phyloP scores from a whole-genome alignment of 2,797 vertebrate species.

The Hydrophis major region DNA sequence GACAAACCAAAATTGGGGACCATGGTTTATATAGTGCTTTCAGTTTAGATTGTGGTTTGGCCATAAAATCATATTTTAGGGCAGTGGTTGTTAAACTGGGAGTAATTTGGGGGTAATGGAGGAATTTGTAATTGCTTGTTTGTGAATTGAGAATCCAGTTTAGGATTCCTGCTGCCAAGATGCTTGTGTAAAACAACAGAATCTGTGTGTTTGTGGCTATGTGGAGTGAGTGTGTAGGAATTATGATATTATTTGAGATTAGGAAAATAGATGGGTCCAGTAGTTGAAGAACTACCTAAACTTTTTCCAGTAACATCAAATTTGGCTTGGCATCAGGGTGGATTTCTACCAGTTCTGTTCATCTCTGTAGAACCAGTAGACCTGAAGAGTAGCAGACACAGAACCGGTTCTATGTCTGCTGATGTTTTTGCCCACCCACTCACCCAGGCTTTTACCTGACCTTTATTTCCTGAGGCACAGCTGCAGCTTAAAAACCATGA shows the following conservation, averaged over 20 bases:
- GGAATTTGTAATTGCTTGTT: background rate
- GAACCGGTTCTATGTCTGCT: too few species aligned
- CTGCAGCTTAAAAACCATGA: too few species aligned
- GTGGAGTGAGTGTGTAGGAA: background rate
- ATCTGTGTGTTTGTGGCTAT: background rate
- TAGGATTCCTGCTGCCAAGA: background rate
- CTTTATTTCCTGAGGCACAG: too few species aligned
- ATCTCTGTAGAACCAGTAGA: too few species aligned
- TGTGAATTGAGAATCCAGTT: background rate
- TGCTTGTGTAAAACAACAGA: background rate
- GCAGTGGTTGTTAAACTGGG: background rate
- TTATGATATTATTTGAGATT: background rate
- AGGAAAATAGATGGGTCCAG: background rate
- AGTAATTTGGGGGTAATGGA: background rate
- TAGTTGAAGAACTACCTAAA: background rate
- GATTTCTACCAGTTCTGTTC: too few species aligned
- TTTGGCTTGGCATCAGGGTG: background rate
- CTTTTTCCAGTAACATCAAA: background rate
- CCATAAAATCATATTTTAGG: background rate
- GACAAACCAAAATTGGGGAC: background rate
- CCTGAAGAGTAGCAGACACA: too few species aligned
- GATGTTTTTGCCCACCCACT: too few species aligned
- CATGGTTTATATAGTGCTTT: background rate
- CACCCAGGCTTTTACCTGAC: too few species aligned
- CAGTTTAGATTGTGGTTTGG: background rate